Evolutionary conservation across 2,888 invertebrate species (phyloP).

Genomic region (Cloeon dipterum): DNA sequence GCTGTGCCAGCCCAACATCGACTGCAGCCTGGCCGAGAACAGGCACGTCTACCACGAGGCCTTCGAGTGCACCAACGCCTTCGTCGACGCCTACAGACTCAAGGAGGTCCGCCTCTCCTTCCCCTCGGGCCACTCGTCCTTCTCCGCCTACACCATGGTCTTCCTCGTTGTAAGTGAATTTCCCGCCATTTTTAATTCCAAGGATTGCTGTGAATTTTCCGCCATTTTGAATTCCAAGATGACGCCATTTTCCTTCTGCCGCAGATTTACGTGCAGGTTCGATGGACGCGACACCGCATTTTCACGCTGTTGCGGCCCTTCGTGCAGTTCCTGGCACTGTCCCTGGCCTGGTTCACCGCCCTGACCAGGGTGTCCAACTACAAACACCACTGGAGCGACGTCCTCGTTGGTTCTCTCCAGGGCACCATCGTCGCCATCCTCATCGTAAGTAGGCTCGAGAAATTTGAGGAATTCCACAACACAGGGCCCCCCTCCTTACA

Average conservation of each 20-base stretch:
- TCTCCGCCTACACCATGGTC: constrained; percentile 67
- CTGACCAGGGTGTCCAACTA: constrained; percentile 83
- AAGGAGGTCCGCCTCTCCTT: constrained; percentile 75
- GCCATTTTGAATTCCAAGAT: too few relatives aligned
- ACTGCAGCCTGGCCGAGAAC: constrained; percentile 32
- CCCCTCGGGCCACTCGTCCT: constrained; percentile 80
- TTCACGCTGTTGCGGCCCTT: constrained; percentile 61
- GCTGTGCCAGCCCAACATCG: constrained; percentile 57
- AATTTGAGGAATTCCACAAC: too few relatives aligned
- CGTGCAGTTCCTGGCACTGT: constrained; percentile 58
- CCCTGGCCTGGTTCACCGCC: constrained; percentile 68
- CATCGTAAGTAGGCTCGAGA: constrained; percentile 8
- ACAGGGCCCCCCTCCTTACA: background rate
- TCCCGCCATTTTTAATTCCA: too few relatives aligned
- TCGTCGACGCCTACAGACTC: too few relatives aligned
- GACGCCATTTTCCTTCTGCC: too few relatives aligned
- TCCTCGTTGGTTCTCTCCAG: constrained; percentile 44
- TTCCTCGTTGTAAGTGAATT: constrained; percentile 66
- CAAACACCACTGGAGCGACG: constrained; percentile 97
- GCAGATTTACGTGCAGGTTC: constrained; percentile 68
- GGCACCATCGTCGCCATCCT: constrained; percentile 6
- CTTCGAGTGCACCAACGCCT: constrained; percentile 55
- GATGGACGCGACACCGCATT: constrained; percentile 59
- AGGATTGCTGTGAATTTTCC: constrained; percentile 1
- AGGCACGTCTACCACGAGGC: constrained; percentile 41